Percentiles rank a stretch among this genome's conserved stretches.
Evolutionary conservation across 1,140 invertebrate species (phyloP).

Genomic region (Trachymyrmex septentrionalis): DNA sequence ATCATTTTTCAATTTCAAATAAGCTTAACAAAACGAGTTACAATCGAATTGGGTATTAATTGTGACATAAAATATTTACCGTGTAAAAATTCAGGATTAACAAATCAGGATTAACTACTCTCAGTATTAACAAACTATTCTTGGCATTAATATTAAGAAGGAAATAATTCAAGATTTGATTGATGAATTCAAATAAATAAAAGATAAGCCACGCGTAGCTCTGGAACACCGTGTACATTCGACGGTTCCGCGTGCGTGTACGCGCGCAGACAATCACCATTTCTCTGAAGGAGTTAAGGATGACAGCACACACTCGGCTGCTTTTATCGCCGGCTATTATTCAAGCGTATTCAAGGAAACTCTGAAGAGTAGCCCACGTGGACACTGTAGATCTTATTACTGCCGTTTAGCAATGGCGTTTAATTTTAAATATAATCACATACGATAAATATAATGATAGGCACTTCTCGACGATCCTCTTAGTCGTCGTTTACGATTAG

Average conservation of each 20-base stretch:
- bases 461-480: constrained; percentile 24
- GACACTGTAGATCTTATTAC: constrained; percentile 33
- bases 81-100: not conserved
- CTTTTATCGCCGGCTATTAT: constrained; percentile 47
- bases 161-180: constrained; percentile 16
- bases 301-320: constrained; percentile 31
- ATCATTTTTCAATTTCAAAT: not conserved
- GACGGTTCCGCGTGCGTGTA: constrained; percentile 2
- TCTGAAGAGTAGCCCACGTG: constrained; percentile 27
- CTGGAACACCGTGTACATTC: not conserved
- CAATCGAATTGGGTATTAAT: not conserved
- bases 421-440: constrained; percentile 46
- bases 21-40: not conserved
- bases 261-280: constrained; percentile 35
- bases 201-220: not conserved
- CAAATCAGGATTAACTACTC: no score
- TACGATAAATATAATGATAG: constrained; percentile 24
- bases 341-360: constrained; percentile 42
- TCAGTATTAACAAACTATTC: no score
- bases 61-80: not conserved
- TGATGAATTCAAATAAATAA: not conserved
- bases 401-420: constrained; percentile 16
- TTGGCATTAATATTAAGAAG: not conserved
- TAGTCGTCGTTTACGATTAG: constrained; percentile 22
- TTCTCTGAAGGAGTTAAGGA: constrained; percentile 50